Evolutionary conservation across 2,888 invertebrate species (phyloP).

Genomic region (Brachylomia viminalis): DNA sequence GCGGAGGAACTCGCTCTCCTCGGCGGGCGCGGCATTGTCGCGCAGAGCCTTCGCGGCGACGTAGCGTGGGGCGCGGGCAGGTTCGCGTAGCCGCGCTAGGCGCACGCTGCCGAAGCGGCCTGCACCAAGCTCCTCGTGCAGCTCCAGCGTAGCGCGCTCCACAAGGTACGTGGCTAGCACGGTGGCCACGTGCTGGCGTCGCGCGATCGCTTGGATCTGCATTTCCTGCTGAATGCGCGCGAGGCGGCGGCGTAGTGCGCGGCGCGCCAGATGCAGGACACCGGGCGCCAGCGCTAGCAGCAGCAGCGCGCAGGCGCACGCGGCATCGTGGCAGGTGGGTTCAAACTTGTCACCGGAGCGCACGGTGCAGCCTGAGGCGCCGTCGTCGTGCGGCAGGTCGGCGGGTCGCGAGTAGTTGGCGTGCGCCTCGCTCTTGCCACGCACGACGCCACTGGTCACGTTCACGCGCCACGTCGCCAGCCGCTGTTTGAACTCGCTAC

Average conservation of each 20-base stretch:
- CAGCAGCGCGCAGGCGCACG: slow-evolving; percentile 72
- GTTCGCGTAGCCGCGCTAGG: slow-evolving; percentile 73
- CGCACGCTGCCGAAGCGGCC: slow-evolving; percentile 81
- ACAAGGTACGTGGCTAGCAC: slow-evolving; percentile 69
- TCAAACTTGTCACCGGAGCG: slow-evolving; percentile 77
- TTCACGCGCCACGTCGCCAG: slow-evolving; percentile 53
- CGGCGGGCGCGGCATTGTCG: slow-evolving; percentile 93
- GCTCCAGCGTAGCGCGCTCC: slow-evolving; percentile 67
- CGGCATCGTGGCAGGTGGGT: slow-evolving; percentile 91
- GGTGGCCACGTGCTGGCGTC: slow-evolving; percentile 63
- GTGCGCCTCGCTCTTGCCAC: slow-evolving; percentile 2
- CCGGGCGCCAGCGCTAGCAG: slow-evolving; percentile 80
- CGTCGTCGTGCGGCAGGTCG: slow-evolving; percentile 55
- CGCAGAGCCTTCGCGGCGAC: slow-evolving; percentile 96
- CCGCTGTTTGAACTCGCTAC: background rate
- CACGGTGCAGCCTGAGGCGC: slow-evolving; percentile 43
- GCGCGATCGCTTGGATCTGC: slow-evolving; percentile 67
- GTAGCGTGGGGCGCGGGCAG: slow-evolving; percentile 82
- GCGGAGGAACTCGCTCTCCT: slow-evolving; percentile 93
- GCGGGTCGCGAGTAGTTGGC: slow-evolving; percentile 18
- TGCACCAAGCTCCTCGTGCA: slow-evolving; percentile 75
- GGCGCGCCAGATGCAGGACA: slow-evolving; percentile 47
- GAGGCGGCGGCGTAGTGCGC: slow-evolving; percentile 63
- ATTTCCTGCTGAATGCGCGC: slow-evolving; percentile 59
- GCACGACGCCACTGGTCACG: slow-evolving; percentile 14